phyloP scores from a whole-genome alignment of 2,888 invertebrate genomes.

The Rutpela maculata region DNA sequence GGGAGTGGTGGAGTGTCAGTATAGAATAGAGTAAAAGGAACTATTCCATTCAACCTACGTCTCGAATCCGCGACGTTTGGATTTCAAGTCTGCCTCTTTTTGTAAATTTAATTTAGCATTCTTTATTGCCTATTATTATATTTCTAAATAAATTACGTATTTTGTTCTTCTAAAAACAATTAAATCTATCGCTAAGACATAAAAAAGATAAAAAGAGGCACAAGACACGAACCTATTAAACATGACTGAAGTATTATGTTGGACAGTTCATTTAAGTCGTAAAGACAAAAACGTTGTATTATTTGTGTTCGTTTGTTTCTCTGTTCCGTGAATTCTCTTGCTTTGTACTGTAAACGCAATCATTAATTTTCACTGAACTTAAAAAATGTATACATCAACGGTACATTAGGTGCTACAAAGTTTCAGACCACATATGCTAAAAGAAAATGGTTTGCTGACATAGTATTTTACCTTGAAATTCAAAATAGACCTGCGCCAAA shows the following conservation, averaged over 20 bases:
- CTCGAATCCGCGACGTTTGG: too few relatives aligned
- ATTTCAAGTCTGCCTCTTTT: too few relatives aligned
- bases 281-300: constrained; percentile 23
- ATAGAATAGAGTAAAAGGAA: too few relatives aligned
- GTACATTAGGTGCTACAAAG: background rate
- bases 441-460: background rate
- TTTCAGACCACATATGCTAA: background rate
- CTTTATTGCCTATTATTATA: too few relatives aligned
- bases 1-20: too few relatives aligned
- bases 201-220: background rate
- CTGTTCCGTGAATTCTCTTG: constrained; percentile 14
- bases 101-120: too few relatives aligned
- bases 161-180: too few relatives aligned
- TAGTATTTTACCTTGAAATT: too few relatives aligned
- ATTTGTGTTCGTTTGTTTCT: constrained; percentile 25
- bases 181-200: too few relatives aligned
- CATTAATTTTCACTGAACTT: constrained; percentile 10
- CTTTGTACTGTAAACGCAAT: background rate
- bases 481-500: too few relatives aligned
- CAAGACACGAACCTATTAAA: background rate
- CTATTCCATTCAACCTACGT: too few relatives aligned
- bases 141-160: too few relatives aligned
- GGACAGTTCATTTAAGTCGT: constrained; percentile 15
- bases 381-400: constrained; percentile 17
- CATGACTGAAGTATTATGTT: background rate